These are phyloP conservation scores for Lymantria dispar DNA, from an alignment of 2,888 invertebrate species.

Conservation along the genomic window DNA sequence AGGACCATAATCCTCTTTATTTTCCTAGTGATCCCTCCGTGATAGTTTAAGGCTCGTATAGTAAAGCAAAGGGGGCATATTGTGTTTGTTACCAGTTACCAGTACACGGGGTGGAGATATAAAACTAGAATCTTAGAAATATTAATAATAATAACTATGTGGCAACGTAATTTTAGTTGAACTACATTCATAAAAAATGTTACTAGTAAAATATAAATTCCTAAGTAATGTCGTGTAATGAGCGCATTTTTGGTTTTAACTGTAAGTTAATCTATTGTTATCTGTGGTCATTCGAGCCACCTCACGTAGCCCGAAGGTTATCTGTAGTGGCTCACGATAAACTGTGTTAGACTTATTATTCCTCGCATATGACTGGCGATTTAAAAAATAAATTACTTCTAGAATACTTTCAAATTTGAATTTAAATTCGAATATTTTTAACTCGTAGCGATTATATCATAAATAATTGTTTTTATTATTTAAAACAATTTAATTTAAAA, in stretches of 20 bases:
- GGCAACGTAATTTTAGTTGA: no score
- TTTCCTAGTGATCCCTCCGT: no score
- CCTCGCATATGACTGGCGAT: neutral
- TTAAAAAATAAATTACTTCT: neutral
- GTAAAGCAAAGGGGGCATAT: no score
- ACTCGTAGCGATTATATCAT: neutral
- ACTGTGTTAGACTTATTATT: constrained; percentile 4
- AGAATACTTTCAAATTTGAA: neutral
- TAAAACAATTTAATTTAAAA: no score
- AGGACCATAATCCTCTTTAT: no score
- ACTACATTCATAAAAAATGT: neutral
- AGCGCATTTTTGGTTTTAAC: constrained; percentile 18
- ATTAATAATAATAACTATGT: no score
- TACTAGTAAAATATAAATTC: neutral
- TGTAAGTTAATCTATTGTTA: constrained; percentile 41
- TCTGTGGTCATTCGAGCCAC: constrained; percentile 31
- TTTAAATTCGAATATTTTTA: neutral
- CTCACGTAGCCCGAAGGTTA: constrained; percentile 44
- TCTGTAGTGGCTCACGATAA: constrained; percentile 21
- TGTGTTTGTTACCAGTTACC: no score
- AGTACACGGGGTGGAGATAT: no score
- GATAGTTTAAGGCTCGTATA: no score
- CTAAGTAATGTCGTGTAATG: constrained; percentile 1
- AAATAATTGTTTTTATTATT: no score
- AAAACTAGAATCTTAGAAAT: no score